phyloP scores from a whole-genome alignment of 2,888 invertebrate species.

The Eucera pruinosa region DNA sequence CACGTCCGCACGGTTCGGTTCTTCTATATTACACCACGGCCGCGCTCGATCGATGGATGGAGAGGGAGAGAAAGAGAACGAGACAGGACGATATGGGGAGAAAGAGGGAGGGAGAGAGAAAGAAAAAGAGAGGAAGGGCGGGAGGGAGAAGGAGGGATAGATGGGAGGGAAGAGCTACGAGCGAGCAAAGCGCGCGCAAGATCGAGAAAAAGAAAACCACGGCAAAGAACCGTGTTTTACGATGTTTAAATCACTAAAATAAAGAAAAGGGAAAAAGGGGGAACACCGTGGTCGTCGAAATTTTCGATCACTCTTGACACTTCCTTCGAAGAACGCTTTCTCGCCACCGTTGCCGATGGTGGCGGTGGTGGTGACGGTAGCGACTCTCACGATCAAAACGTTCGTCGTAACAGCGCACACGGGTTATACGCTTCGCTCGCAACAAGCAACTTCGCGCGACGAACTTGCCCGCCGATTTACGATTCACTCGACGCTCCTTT shows the following conservation, averaged over 20 bases:
- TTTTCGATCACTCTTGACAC: constrained; percentile 45
- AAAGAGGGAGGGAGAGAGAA: constrained; percentile 20
- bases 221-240: constrained; percentile 26
- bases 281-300: constrained; percentile 10
- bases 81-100: constrained; percentile 30
- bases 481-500: constrained; percentile 29
- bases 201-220: constrained; percentile 56
- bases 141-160: constrained; percentile 38
- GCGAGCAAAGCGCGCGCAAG: constrained; percentile 60
- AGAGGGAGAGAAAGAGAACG: constrained; percentile 62
- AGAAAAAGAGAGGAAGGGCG: constrained; percentile 27
- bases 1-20: constrained; percentile 63
- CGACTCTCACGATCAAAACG: constrained; percentile 51
- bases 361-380: constrained; percentile 54
- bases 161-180: constrained; percentile 50
- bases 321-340: constrained; percentile 23
- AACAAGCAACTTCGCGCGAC: constrained; percentile 49
- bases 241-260: constrained; percentile 3
- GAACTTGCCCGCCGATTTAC: constrained; percentile 12
- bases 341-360: constrained; percentile 43
- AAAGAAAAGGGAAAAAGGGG: constrained; percentile 1
- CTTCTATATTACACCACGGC: constrained; percentile 66
- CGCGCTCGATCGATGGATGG: constrained; percentile 67
- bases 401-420: constrained; percentile 49
- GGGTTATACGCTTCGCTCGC: constrained; percentile 43